A percentile compares a stretch with the other conserved stretches of the same genome.
Evolutionary conservation across 2,113 vertebrate genomes (phyloP).

Genomic region (Neofelis nebulosa): DNA sequence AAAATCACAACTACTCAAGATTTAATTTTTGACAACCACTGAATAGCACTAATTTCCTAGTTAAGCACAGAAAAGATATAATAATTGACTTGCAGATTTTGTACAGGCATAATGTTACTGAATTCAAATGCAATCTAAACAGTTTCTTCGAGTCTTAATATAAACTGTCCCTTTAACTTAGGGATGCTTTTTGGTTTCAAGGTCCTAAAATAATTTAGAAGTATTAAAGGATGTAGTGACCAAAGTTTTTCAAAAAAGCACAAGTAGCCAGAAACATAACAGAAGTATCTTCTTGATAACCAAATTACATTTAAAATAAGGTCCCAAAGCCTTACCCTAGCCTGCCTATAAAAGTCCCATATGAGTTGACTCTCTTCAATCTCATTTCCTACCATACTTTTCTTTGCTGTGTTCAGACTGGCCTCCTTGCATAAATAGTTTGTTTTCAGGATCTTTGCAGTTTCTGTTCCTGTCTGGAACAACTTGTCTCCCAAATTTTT

Average conservation of each 20-base stretch:
- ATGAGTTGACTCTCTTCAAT: background rate
- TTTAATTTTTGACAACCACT: constrained; percentile 11
- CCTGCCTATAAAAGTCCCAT: background rate
- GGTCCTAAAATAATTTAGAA: background rate
- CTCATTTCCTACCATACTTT: background rate
- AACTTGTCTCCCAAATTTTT: background rate
- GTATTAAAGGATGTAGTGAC: background rate
- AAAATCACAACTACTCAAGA: background rate
- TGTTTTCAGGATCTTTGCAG: background rate
- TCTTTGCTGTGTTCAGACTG: background rate
- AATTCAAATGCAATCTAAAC: background rate
- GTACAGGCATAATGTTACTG: background rate
- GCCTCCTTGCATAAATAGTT: background rate
- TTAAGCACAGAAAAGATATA: background rate
- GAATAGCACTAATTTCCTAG: constrained; percentile 3
- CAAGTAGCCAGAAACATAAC: background rate
- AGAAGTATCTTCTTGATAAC: background rate
- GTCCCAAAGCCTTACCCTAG: background rate
- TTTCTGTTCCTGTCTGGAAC: background rate
- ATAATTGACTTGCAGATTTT: background rate
- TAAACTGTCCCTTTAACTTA: background rate
- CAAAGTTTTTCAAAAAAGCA: background rate
- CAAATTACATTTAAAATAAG: background rate
- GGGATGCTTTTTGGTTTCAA: background rate
- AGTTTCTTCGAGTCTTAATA: background rate